Base-by-base conservation (phyloP, 2,797 vertebrate species). In the Smutsia temminckii region DNA sequence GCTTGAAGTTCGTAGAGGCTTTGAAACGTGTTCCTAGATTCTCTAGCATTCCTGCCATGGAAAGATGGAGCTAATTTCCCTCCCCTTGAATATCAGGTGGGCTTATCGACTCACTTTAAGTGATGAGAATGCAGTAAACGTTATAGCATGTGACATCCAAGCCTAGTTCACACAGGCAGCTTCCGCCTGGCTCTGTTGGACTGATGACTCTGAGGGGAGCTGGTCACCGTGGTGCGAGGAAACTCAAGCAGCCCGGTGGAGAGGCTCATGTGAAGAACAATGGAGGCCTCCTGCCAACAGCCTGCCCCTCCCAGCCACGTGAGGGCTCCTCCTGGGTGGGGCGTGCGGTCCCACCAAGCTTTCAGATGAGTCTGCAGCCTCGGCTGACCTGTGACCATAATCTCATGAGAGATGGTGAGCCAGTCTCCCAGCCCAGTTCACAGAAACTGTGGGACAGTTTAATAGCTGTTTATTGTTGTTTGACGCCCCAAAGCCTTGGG, bases 311-410 rank as follows among this genome's bases (percentile, higher is more conserved):
- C 29, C 13, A 42, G 61, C 46, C 79, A 3, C 0, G 3, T 2
- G 27, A 55, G 29, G 6, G 29, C 29, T 2, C 13, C 20, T 6
- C 57, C 20, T 5, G 10, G 69, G 55, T 3, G 16, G 55, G 27
- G 29, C 74, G 17, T 85, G 40, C 21, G 14, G 51, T n/a, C 46
- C 32, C 11, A 37, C 2, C 17, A 57, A 40, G 63, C 18, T 61
- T 59, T 74, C 20, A n/a, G 78, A 51, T 53, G 64, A 89, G n/a
- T 59, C 21, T 17, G 32, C 3, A 34, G 32, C n/a, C 32, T 3
- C 1, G 21, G 17, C 5, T 3, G 3, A 32, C 46, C 14, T 40
- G 40, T 14, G 53, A n/a, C 5, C 1, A 11, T 34, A 10, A 32
- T 40, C 72, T 64, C 86, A 6, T 2, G 18, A 71, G n/a, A 55